A percentile compares a stretch with the other conserved stretches of the same genome.
Conservation (phyloP, 2,113 vertebrate genomes). For the Maccullochella peelii region DNA sequence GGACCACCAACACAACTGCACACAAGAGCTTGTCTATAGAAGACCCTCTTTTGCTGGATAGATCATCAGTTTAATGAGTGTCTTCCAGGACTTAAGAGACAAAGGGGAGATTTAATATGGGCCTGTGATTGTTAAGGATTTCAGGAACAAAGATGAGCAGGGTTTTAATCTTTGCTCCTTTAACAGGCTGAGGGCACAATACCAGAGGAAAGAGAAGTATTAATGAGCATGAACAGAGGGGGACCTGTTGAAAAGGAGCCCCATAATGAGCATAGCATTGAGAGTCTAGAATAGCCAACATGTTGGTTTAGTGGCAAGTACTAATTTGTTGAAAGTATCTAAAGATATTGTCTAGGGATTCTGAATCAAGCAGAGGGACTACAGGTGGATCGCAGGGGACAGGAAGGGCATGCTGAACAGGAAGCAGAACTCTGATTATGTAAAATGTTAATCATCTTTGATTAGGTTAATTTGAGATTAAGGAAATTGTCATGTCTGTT, state of each 20-base stretch:
- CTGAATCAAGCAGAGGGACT: conserved; percentile 26
- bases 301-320: conserved; percentile 33
- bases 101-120: conserved; percentile 24
- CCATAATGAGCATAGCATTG: conserved; percentile 28
- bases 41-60: background rate
- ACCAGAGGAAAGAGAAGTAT: conserved; percentile 5
- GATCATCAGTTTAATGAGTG: conserved; percentile 7
- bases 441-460: conserved; percentile 7
- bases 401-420: conserved; percentile 16
- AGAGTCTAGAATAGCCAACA: background rate
- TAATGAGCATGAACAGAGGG: conserved; percentile 28
- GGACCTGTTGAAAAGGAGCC: conserved; percentile 1
- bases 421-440: background rate
- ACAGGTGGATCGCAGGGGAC: conserved; percentile 16
- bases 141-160: conserved; percentile 17
- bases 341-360: conserved; percentile 13
- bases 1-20: background rate
- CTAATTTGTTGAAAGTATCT: conserved; percentile 39
- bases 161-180: conserved; percentile 42
- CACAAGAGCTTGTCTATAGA: background rate
- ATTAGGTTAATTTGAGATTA: conserved; percentile 15
- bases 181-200: conserved; percentile 31
- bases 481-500: background rate
- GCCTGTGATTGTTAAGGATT: conserved; percentile 27
- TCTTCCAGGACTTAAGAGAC: background rate